These are phyloP conservation scores for Megaceryle alcyon DNA, from an alignment of 2,797 vertebrate species.

Conservation along the genomic window DNA sequence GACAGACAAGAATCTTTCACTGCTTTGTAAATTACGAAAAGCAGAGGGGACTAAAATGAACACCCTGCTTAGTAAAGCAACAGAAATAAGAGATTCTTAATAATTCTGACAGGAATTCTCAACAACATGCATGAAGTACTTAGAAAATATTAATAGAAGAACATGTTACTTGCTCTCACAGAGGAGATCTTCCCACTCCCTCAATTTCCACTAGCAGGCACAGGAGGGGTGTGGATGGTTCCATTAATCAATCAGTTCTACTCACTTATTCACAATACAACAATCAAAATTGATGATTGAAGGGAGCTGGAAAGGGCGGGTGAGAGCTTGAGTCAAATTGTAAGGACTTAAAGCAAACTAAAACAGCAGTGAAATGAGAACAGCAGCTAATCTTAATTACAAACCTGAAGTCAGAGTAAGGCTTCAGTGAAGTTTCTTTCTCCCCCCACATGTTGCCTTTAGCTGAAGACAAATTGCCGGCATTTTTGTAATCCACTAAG, in stretches of 20 bases:
- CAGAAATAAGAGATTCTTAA: slow-evolving; percentile 28
- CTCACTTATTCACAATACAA: not conserved
- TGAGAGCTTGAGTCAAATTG: slow-evolving; percentile 30
- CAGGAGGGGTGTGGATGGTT: not conserved
- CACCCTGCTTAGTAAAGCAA: slow-evolving; percentile 13
- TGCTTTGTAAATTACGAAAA: slow-evolving; percentile 52
- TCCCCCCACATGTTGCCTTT: slow-evolving; percentile 14
- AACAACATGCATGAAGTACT: not conserved
- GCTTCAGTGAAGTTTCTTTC: not conserved
- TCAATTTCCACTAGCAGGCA: not conserved
- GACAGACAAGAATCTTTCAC: slow-evolving; percentile 32
- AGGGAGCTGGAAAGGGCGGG: slow-evolving; percentile 35
- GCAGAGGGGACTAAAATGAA: slow-evolving; percentile 23
- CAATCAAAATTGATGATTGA: slow-evolving; percentile 57
- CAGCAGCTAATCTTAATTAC: slow-evolving; percentile 50
- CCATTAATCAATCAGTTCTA: slow-evolving; percentile 24
- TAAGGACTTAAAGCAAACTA: slow-evolving; percentile 43
- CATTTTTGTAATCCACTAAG: slow-evolving; percentile 64
- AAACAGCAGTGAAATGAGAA: slow-evolving; percentile 5
- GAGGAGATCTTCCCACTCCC: not conserved
- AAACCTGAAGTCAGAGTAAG: slow-evolving; percentile 24
- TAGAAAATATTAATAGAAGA: not conserved
- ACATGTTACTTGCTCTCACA: not conserved
- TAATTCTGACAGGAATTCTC: slow-evolving; percentile 49
- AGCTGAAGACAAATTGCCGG: slow-evolving; percentile 64